Conservation (phyloP, 2,888 invertebrate species). For the Drosophila kuntzei region DNA sequence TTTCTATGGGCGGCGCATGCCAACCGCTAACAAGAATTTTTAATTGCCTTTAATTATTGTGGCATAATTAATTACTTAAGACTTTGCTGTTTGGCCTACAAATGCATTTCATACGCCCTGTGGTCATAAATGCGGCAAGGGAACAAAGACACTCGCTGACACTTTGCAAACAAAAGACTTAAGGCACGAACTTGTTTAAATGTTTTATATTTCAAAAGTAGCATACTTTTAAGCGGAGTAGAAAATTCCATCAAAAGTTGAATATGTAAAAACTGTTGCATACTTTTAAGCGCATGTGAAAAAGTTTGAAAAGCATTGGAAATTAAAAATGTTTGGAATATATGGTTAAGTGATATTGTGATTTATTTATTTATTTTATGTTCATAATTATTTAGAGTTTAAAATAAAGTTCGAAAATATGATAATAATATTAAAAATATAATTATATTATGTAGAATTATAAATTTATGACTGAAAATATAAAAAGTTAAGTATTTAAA, state of each 20-base stretch:
- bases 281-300: background rate
- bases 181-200: conserved; percentile 52
- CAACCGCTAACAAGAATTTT: conserved; percentile 21
- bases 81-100: background rate
- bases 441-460: no score
- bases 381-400: no score
- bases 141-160: background rate
- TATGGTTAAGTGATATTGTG: no score
- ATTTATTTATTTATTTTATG: no score
- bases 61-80: background rate
- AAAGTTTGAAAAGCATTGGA: conserved; percentile 12
- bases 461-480: no score
- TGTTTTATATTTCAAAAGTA: background rate
- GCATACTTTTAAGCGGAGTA: conserved; percentile 16
- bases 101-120: conserved; percentile 13
- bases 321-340: background rate
- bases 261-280: background rate
- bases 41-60: conserved; percentile 40
- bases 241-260: fast-evolving
- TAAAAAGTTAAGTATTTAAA: background rate
- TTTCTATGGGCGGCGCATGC: conserved; percentile 48
- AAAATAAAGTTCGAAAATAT: no score
- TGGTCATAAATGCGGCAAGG: background rate
- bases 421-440: no score
- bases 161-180: conserved; percentile 44